A percentile compares a stretch with the other conserved stretches of the same genome.
Evolutionary conservation across 2,113 vertebrate species (phyloP).

Genomic region (Rhinichthys klamathensis): DNA sequence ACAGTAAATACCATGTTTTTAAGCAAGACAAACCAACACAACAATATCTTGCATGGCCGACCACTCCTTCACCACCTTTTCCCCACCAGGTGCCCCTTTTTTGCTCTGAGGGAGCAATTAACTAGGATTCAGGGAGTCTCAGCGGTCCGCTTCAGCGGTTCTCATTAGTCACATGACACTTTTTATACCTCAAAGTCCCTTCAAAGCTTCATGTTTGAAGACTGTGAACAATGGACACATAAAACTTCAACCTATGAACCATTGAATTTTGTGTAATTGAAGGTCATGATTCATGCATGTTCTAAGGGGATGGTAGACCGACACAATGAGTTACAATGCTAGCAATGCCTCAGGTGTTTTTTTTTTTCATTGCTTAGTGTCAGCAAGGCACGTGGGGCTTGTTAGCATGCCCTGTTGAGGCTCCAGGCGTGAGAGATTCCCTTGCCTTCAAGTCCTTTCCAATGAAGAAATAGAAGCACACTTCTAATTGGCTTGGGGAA

Average conservation of each 20-base stretch:
- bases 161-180: slow-evolving; percentile 13
- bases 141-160: background rate
- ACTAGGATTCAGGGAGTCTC: slow-evolving; percentile 22
- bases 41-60: background rate
- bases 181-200: slow-evolving; percentile 24
- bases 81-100: background rate
- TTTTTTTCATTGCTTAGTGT: background rate
- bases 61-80: slow-evolving; percentile 20
- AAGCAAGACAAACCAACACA: background rate
- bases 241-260: slow-evolving; percentile 29
- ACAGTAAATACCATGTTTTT: background rate
- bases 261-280: slow-evolving; percentile 32
- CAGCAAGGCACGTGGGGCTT: slow-evolving; percentile 27
- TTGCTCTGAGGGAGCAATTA: slow-evolving; percentile 38
- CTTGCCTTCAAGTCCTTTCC: slow-evolving; percentile 20
- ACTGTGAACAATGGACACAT: background rate
- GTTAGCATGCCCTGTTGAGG: slow-evolving; percentile 35
- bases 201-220: slow-evolving; percentile 12
- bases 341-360: slow-evolving; percentile 13
- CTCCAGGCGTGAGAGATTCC: background rate
- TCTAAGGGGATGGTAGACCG: slow-evolving; percentile 4
- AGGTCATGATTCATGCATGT: slow-evolving; percentile 44
- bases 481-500: slow-evolving; percentile 30
- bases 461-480: slow-evolving; percentile 14
- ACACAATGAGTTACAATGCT: slow-evolving; percentile 38